Base-by-base conservation (phyloP, 2,888 invertebrate genomes). In the Dolichopus griseipennis region DNA sequence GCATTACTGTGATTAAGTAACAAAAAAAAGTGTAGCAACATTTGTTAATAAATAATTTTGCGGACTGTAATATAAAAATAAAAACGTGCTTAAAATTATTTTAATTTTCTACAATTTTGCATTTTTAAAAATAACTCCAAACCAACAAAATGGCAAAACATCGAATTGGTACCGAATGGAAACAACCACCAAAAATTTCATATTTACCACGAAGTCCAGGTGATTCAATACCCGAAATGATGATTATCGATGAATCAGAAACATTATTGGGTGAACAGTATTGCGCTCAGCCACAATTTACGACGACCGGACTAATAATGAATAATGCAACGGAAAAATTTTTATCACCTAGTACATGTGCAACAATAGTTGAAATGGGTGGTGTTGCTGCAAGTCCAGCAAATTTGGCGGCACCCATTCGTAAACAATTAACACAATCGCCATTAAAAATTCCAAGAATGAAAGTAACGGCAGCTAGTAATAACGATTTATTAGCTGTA, bases 331-430 rank as follows among this genome's bases (percentile, higher is more conserved):
- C 67, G 7, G 70, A 69, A 27, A 70, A 70, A 37, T 69, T 70
- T 41, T 62, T 69, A 12, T 71, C 71, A 27, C 69, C 70, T 18
- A 70, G 67, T 66, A 61, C 68, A 27, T 64, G 52, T 66, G 70
- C 69, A 18, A 81, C 81, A 68, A 81, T 82, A 68, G 79, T 81
- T 20, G 82, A 82, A 72, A 79, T 80, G 68, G 77, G 78, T n/a
- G 76, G 76, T 68, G 76, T 78, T 43, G 82, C 72, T 78, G 81
- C 33, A 70, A 81, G 69, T 79, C 81, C 27, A 64, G 64, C 64
- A 20, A 64, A 64, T 64, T 64, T 64, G 37, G 33, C 64, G n/a
- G 64, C n/a, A 33, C 70, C 71, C n/a, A 69, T 70, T 20, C 67
- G 70, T 12, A 70, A 68, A 41, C 70, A 71, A 64, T 43, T 71